These are phyloP conservation scores for Trichopria drosophilae DNA, from an alignment of 2,888 invertebrate species.

Conservation along the genomic window DNA sequence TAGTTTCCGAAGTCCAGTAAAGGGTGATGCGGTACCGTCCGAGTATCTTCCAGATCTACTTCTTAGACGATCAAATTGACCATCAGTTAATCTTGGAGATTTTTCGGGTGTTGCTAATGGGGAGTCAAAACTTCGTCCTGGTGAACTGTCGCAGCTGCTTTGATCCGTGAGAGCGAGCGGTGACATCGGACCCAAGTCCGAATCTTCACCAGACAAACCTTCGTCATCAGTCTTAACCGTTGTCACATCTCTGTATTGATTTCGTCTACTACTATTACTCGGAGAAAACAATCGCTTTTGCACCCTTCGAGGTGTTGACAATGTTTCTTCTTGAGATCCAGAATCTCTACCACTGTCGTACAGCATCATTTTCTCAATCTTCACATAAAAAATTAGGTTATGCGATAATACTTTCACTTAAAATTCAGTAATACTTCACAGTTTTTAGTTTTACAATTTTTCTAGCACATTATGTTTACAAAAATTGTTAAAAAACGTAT, in stretches of 20 bases:
- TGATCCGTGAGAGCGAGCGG: constrained; percentile 45
- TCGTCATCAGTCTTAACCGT: constrained; percentile 19
- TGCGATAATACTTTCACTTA: too few relatives aligned
- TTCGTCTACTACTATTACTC: constrained; percentile 42
- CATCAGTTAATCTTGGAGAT: constrained; percentile 38
- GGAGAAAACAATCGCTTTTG: constrained; percentile 42
- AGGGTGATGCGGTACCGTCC: constrained; percentile 35
- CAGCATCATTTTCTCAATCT: constrained; percentile 23
- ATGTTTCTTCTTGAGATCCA: constrained; percentile 27
- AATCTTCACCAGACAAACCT: constrained; percentile 45
- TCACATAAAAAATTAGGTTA: too few relatives aligned
- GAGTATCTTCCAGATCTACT: constrained; percentile 9
- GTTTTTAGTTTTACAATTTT: too few relatives aligned
- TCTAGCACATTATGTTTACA: too few relatives aligned
- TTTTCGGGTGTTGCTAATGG: constrained; percentile 43
- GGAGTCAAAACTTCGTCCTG: constrained; percentile 42
- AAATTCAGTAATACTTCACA: too few relatives aligned
- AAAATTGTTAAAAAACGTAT: too few relatives aligned
- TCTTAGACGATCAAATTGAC: not conserved
- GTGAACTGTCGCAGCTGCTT: constrained; percentile 42
- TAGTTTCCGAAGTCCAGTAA: constrained; percentile 40
- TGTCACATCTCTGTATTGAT: constrained; percentile 34
- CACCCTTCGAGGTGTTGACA: constrained; percentile 44
- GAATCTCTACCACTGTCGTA: constrained; percentile 15
- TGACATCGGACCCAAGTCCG: constrained; percentile 53